Evolutionary conservation across 2,797 vertebrate species (phyloP).

Genomic region (Thunnus albacares): DNA sequence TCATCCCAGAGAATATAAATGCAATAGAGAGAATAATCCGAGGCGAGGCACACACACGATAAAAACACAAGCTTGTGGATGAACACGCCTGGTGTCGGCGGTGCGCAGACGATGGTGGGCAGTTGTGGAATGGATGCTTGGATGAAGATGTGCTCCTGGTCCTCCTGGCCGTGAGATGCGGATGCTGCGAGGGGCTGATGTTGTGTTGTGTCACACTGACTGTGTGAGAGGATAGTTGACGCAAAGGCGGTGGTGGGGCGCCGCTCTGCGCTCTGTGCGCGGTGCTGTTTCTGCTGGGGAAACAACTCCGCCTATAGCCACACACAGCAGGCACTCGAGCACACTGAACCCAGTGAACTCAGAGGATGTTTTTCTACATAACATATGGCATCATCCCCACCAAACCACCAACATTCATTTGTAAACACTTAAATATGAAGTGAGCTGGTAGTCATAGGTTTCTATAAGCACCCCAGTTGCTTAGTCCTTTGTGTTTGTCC

Average conservation of each 20-base stretch:
- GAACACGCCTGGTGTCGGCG: constrained; percentile 64
- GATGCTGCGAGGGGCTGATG: constrained; percentile 79
- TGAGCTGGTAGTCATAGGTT: too few species aligned
- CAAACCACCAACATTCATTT: not conserved
- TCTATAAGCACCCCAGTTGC: not conserved
- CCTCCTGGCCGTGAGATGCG: constrained; percentile 78
- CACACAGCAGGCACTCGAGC: constrained; percentile 10
- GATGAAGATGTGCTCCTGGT: constrained; percentile 84
- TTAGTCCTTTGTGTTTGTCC: not conserved
- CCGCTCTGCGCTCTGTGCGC: constrained; percentile 79
- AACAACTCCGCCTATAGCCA: constrained; percentile 65
- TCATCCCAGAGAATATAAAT: constrained; percentile 61
- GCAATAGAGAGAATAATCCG: constrained; percentile 64
- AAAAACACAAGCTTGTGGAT: constrained; percentile 29
- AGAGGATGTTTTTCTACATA: not conserved
- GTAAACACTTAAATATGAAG: not conserved
- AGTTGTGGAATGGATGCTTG: constrained; percentile 82
- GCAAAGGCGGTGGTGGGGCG: constrained; percentile 82
- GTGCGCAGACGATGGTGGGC: constrained; percentile 70
- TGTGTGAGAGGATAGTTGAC: constrained; percentile 56
- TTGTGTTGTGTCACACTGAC: constrained; percentile 69
- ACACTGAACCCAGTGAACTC: constrained; percentile 57
- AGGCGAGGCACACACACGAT: constrained; percentile 19
- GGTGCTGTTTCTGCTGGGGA: constrained; percentile 62
- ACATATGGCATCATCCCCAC: not conserved